Base-by-base conservation (phyloP, 2,797 vertebrate species). In the Potorous gilbertii region DNA sequence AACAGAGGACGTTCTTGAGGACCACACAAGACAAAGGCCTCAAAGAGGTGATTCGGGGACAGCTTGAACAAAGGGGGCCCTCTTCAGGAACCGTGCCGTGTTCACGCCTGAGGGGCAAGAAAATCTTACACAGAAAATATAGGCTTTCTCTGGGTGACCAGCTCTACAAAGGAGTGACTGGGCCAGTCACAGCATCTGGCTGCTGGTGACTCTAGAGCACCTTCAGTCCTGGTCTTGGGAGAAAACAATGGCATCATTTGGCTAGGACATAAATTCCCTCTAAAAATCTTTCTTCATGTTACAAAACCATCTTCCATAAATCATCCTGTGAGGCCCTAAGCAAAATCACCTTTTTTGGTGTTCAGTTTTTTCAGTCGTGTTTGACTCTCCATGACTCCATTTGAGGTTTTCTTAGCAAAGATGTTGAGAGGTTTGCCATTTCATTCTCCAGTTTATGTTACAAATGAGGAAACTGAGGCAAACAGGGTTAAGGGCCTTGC, bases 221-320 rank as follows among this genome's bases (percentile, higher is more conserved):
- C 52, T 66, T 0, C 55, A 91, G n/a, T 50, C 13, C 29, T 40
- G n/a, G 90, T 55, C 62, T 59, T 24, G 74, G 74, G 24, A 27
- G 40, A 87, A 87, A 21, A 87, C 40, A 27, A 24, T 46, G 40
- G 21, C 0, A 87, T 87, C 74, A 50, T 87, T 10, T 40, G n/a
- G 18, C 66, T 21, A 8, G n/a, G 16, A 81, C n/a, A 46, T n/a
- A 4, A 28, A 55, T 93, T 96, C 54, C 74, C 66, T 90, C 74
- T 93, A 93, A 94, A 96, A 74, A 93, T 66, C 89, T 54, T 81
- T 93, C 89, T 90, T 54, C 54, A 93, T 21, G 13, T 34, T 55
- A 52, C 54, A 27, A 56, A 54, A 55, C 52, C 90, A 93, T 55
- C n/a, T 81, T 81, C 66, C 66, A 40, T 46, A 21, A 40, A 91